Evolutionary conservation across 2,888 invertebrate species (phyloP).

Genomic region (Harpalus rufipes): DNA sequence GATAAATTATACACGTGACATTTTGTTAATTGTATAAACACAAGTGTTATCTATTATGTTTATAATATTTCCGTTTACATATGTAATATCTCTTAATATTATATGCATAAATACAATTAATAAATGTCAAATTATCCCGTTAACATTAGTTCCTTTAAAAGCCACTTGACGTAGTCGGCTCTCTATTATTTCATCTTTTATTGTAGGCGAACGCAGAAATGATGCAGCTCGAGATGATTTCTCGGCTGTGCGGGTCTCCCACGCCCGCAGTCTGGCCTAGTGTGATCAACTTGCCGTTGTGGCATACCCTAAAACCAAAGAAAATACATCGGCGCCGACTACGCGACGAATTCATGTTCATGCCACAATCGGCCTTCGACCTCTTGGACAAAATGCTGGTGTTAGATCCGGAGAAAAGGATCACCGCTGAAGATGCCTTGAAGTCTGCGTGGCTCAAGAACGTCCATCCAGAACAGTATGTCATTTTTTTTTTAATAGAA

Average conservation of each 20-base stretch:
- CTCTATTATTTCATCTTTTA: constrained; percentile 65
- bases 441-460: constrained; percentile 95
- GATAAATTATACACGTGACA: no score
- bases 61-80: no score
- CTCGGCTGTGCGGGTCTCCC: constrained; percentile 96
- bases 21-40: no score
- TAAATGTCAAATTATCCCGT: no score
- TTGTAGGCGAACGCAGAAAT: constrained; percentile 93
- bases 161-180: no score
- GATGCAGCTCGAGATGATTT: constrained; percentile 96
- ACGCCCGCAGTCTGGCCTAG: constrained; percentile 98
- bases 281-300: constrained; percentile 95
- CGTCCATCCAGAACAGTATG: constrained; percentile 93
- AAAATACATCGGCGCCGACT: constrained; percentile 92
- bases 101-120: no score
- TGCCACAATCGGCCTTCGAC: constrained; percentile 93
- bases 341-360: constrained; percentile 94
- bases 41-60: no score
- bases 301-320: constrained; percentile 94
- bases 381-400: constrained; percentile 97
- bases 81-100: no score
- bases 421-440: constrained; percentile 96
- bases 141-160: no score
- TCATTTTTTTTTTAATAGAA: constrained; percentile 72
- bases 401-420: constrained; percentile 95